Conservation (phyloP, 2,113 vertebrate genomes). For the Bolborhynchus lineola region DNA sequence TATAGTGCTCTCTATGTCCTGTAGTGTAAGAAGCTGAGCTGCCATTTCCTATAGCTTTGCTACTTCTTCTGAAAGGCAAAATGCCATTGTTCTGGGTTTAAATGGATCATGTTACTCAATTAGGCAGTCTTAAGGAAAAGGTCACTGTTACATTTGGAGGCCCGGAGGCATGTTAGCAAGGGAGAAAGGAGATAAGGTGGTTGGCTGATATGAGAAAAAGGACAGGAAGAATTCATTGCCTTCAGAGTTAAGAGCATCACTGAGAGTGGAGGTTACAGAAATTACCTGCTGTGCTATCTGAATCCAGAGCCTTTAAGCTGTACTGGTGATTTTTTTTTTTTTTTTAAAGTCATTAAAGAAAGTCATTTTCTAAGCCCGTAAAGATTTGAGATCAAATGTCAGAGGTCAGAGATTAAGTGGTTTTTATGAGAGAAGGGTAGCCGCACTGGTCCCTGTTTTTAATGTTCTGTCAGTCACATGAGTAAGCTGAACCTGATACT, state of each 20-base stretch:
- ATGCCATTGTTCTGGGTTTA: neutral
- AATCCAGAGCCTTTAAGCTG: neutral
- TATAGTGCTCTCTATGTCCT: rapidly evolving
- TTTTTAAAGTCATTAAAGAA: neutral
- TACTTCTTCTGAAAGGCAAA: neutral
- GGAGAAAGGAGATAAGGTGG: neutral
- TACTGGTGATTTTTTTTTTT: neutral
- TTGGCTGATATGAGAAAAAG: neutral
- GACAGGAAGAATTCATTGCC: neutral
- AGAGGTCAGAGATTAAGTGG: neutral
- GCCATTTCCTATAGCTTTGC: neutral
- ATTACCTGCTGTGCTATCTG: neutral
- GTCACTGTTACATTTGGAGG: neutral
- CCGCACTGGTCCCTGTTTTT: neutral
- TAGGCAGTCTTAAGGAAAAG: neutral
- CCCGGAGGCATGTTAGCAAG: neutral
- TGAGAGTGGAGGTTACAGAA: neutral
- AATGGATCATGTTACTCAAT: neutral
- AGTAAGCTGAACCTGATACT: neutral
- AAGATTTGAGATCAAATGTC: neutral
- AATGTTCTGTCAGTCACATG: neutral
- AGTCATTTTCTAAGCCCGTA: neutral
- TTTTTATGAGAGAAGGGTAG: neutral
- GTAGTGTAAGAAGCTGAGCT: neutral
- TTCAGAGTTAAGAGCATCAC: neutral